Percentiles rank a stretch among this genome's conserved stretches.
These are phyloP conservation scores for Lasius fuliginosus DNA, from an alignment of 2,888 invertebrate genomes.

Conservation along the genomic window DNA sequence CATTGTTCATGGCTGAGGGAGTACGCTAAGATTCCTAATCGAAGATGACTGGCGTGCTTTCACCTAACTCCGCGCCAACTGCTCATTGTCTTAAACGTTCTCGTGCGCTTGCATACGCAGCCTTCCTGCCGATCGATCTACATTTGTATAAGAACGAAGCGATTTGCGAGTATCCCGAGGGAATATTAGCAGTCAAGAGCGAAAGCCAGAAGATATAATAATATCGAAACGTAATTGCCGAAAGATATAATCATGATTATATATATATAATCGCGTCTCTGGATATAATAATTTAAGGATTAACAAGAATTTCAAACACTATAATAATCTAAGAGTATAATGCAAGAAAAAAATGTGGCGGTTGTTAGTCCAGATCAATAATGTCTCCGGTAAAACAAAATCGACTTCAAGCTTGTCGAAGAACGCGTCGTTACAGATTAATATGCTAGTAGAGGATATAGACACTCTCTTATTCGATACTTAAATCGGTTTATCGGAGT, in stretches of 20 bases:
- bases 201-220: constrained; percentile 6
- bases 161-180: constrained; percentile 41
- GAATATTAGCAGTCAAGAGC: constrained; percentile 27
- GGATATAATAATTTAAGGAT: constrained; percentile 6
- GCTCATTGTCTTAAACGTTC: constrained; percentile 67
- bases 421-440: neutral
- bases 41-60: constrained; percentile 74
- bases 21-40: constrained; percentile 70
- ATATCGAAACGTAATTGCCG: constrained; percentile 31
- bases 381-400: neutral
- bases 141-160: constrained; percentile 23
- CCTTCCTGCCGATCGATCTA: constrained; percentile 34
- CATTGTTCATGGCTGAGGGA: constrained; percentile 74
- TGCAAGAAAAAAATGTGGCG: neutral
- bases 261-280: neutral
- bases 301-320: constrained; percentile 9
- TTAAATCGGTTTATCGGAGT: neutral
- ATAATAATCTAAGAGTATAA: neutral
- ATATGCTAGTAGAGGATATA: neutral
- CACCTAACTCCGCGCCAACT: constrained; percentile 72
- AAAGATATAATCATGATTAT: constrained; percentile 13
- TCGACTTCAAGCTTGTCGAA: neutral
- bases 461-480: neutral
- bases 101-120: constrained; percentile 25
- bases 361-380: neutral